These are phyloP conservation scores for Sinonovacula constricta DNA, from an alignment of 1,140 invertebrate genomes.

Conservation along the genomic window DNA sequence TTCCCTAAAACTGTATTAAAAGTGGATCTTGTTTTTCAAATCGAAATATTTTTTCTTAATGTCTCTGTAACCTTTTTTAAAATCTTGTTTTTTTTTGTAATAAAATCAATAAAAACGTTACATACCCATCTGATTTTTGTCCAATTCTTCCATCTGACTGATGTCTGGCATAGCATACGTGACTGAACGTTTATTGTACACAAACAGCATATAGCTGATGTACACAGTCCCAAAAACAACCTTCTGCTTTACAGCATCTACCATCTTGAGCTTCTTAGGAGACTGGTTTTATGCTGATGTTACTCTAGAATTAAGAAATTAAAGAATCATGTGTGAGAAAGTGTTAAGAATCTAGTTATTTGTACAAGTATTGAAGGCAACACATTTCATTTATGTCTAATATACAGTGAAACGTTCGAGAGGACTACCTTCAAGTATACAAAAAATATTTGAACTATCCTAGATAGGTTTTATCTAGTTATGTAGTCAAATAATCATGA, in stretches of 20 bases:
- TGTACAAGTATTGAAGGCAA: too few species aligned
- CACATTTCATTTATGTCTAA: too few species aligned
- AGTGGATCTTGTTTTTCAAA: neutral
- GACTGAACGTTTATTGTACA: constrained; percentile 27
- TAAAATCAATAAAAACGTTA: neutral
- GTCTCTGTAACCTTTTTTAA: neutral
- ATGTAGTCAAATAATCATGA: too few species aligned
- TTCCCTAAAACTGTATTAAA: neutral
- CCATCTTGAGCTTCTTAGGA: neutral
- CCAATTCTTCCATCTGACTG: constrained; percentile 8
- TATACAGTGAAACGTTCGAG: too few species aligned
- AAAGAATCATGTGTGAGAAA: too few species aligned
- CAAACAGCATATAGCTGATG: constrained; percentile 30
- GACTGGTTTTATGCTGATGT: neutral
- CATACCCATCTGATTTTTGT: constrained; percentile 18
- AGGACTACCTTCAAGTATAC: too few species aligned
- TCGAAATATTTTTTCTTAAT: neutral
- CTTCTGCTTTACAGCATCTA: constrained; percentile 11
- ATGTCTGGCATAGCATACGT: constrained; percentile 38
- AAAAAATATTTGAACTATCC: too few species aligned
- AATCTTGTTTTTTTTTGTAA: neutral
- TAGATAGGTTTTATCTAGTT: too few species aligned
- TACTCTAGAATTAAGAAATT: too few species aligned
- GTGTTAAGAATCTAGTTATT: too few species aligned
- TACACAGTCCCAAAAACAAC: constrained; percentile 34